Conservation (phyloP, 2,797 vertebrate genomes). For the Emys orbicularis region DNA sequence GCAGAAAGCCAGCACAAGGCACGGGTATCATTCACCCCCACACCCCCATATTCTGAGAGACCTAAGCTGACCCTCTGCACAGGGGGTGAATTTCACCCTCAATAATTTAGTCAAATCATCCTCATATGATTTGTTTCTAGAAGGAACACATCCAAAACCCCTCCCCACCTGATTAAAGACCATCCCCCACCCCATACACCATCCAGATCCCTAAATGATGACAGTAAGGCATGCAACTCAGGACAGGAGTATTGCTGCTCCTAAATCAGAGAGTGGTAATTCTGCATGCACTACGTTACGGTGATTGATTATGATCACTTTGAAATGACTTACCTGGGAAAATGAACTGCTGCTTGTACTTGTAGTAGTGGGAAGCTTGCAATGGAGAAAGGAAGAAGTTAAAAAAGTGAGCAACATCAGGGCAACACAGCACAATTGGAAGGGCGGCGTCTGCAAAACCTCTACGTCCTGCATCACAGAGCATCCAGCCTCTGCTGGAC, state of each 20-base stretch:
- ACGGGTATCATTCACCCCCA: too few species aligned
- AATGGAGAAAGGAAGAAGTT: slow-evolving; percentile 56
- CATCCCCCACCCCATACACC: neutral
- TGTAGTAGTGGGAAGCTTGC: slow-evolving; percentile 97
- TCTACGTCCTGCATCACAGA: neutral
- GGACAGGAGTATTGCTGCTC: neutral
- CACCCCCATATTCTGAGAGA: neutral
- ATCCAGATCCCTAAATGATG: neutral
- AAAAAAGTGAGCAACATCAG: neutral
- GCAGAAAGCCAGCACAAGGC: neutral
- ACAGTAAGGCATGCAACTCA: neutral
- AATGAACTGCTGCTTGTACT: slow-evolving; percentile 99
- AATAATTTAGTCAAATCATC: slow-evolving; percentile 37
- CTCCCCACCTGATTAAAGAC: neutral
- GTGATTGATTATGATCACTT: slow-evolving; percentile 69
- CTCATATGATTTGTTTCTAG: slow-evolving; percentile 27
- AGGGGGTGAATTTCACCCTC: neutral
- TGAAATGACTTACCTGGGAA: slow-evolving; percentile 91
- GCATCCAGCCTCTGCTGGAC: rapidly evolving
- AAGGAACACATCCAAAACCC: neutral
- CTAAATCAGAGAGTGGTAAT: neutral
- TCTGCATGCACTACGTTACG: slow-evolving; percentile 59
- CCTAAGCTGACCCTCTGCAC: neutral
- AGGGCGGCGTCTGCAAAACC: neutral
- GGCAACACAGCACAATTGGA: neutral